These are phyloP conservation scores for Ctenopoma kingsleyae DNA, from an alignment of 2,797 vertebrate genomes.

Conservation along the genomic window DNA sequence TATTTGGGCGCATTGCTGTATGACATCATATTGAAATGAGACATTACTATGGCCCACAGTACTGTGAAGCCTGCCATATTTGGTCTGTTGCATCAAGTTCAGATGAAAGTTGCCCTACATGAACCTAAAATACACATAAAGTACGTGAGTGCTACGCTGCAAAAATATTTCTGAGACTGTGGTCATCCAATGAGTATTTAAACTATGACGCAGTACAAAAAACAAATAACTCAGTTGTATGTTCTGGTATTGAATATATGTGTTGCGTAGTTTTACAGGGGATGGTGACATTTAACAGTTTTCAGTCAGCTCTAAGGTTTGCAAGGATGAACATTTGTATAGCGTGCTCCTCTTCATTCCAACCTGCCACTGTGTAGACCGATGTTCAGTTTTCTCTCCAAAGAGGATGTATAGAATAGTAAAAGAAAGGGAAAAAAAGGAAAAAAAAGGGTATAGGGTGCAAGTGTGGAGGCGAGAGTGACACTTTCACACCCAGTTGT, in stretches of 20 bases:
- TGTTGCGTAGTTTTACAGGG: conserved; percentile 65
- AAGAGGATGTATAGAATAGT: conserved; percentile 40
- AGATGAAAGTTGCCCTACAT: conserved; percentile 15
- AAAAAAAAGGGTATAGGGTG: conserved; percentile 10
- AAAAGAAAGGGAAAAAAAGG: conserved; percentile 30
- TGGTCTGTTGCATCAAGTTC: conserved; percentile 20
- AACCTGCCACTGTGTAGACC: conserved; percentile 50
- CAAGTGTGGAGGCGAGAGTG: conserved; percentile 66
- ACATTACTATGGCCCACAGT: neutral
- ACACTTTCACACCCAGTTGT: conserved; percentile 79
- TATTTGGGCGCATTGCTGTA: neutral
- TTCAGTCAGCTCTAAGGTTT: conserved; percentile 67
- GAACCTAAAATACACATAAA: conserved; percentile 1
- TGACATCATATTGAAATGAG: conserved; percentile 21
- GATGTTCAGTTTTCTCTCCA: conserved; percentile 61
- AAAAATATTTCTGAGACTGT: conserved; percentile 36
- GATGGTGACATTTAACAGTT: conserved; percentile 74
- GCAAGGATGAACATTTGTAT: conserved; percentile 31
- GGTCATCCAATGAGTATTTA: conserved; percentile 51
- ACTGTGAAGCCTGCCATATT: conserved; percentile 12
- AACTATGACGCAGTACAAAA: conserved; percentile 58
- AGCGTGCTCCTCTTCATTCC: conserved; percentile 53
- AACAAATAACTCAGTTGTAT: conserved; percentile 57
- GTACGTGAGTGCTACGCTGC: conserved; percentile 24
- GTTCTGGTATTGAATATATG: conserved; percentile 56